Evolutionary conservation across 2,113 vertebrate species (phyloP).

Genomic region (Amia ocellicauda): DNA sequence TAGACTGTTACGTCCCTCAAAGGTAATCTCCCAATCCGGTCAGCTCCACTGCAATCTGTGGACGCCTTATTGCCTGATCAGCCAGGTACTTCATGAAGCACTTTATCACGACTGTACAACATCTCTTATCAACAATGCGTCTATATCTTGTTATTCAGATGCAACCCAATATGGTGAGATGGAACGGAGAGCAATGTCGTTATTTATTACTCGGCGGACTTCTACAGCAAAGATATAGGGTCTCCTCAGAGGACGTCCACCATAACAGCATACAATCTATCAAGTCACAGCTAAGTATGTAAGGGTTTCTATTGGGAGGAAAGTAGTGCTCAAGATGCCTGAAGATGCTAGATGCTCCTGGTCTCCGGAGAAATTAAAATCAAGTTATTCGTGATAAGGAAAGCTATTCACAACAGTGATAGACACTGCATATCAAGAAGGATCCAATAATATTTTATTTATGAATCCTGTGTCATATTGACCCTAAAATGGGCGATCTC

Average conservation of each 20-base stretch:
- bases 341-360: too few relatives aligned
- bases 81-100: slow-evolving; percentile 9
- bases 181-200: slow-evolving; percentile 46
- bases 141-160: slow-evolving; percentile 51
- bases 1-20: neutral
- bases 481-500: too few relatives aligned
- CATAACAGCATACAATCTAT: slow-evolving; percentile 42
- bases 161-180: slow-evolving; percentile 2
- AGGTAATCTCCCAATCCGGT: slow-evolving; percentile 10
- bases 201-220: slow-evolving; percentile 42
- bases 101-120: slow-evolving; percentile 9
- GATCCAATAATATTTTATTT: too few relatives aligned
- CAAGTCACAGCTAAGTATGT: slow-evolving; percentile 30
- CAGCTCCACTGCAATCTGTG: slow-evolving; percentile 2
- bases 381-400: too few relatives aligned
- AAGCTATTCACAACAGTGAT: too few relatives aligned
- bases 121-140: slow-evolving; percentile 41
- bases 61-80: slow-evolving; percentile 14
- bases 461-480: too few relatives aligned
- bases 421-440: too few relatives aligned
- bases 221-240: slow-evolving; percentile 9
- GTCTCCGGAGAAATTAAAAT: too few relatives aligned
- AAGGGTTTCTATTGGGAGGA: neutral
- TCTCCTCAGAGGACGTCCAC: slow-evolving; percentile 45
- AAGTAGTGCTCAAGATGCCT: too few relatives aligned